Conservation (phyloP, 2,888 invertebrate genomes). For the Hipparchia semele region DNA sequence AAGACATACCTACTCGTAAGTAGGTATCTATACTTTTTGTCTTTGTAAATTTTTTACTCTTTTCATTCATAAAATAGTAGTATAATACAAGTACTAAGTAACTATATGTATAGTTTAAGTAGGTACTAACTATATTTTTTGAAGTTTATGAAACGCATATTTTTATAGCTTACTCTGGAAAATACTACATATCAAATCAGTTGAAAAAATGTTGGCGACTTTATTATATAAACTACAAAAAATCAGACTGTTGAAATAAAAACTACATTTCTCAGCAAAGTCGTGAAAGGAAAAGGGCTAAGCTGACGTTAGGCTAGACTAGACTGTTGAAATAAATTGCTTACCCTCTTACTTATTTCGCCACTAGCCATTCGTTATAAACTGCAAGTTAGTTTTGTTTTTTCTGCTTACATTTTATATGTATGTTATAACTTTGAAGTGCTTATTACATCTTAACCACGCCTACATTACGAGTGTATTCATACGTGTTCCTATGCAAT, state of each 20-base stretch:
- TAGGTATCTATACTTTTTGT: neutral
- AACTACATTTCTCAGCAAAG: constrained; percentile 8
- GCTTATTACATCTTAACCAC: neutral
- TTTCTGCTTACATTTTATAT: constrained; percentile 1
- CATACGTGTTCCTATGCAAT: neutral
- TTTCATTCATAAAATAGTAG: too few species aligned
- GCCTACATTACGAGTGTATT: neutral
- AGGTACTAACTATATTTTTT: too few species aligned
- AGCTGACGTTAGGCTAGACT: neutral
- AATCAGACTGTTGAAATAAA: neutral
- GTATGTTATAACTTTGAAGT: neutral
- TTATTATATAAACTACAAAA: too few species aligned
- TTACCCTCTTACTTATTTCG: constrained; percentile 7
- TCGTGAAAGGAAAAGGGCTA: constrained; percentile 7
- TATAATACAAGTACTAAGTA: too few species aligned
- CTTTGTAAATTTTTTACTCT: too few species aligned
- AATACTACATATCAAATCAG: too few species aligned
- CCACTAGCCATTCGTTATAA: neutral
- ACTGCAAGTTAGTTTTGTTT: constrained; percentile 15
- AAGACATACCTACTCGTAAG: too few species aligned
- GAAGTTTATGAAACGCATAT: too few species aligned
- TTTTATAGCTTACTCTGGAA: too few species aligned
- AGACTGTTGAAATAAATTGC: constrained; percentile 5
- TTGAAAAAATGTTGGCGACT: too few species aligned
- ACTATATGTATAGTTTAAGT: too few species aligned